These are phyloP conservation scores for Diachasma alloeum DNA, from an alignment of 1,140 invertebrate genomes.

Conservation along the genomic window DNA sequence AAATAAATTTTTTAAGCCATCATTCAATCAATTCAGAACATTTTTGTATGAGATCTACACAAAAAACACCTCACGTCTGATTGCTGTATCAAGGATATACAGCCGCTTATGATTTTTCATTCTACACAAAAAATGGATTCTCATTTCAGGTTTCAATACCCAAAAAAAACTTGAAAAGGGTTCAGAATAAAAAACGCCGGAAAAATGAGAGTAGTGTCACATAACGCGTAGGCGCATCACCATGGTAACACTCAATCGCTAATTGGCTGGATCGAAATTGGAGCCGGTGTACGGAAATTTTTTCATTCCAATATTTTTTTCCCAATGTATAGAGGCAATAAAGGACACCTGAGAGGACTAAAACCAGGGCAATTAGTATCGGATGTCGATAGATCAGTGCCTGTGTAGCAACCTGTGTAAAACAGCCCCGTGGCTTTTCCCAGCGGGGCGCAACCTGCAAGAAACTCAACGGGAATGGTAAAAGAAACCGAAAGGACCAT, in stretches of 20 bases:
- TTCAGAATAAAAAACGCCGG: not conserved
- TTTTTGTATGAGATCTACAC: too few species aligned
- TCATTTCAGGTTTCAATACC: not conserved
- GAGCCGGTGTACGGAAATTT: conserved; percentile 27
- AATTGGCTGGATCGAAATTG: conserved; percentile 34
- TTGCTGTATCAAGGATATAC: too few species aligned
- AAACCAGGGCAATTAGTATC: conserved; percentile 61
- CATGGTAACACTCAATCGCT: conserved; percentile 12
- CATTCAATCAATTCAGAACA: too few species aligned
- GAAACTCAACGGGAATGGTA: conserved; percentile 32
- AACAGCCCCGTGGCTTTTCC: conserved; percentile 46
- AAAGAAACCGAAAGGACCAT: conserved; percentile 48
- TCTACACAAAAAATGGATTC: not conserved
- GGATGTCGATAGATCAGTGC: conserved; percentile 55
- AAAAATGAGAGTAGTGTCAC: conserved; percentile 6
- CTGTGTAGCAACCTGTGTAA: conserved; percentile 43
- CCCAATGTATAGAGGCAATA: conserved; percentile 39
- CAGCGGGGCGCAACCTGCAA: conserved; percentile 56
- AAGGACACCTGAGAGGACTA: conserved; percentile 44
- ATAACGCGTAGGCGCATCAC: conserved; percentile 4
- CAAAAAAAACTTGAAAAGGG: not conserved
- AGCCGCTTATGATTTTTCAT: too few species aligned
- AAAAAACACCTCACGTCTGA: too few species aligned
- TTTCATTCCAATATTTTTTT: conserved; percentile 11
- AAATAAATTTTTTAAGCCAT: too few species aligned